Conservation (phyloP, 2,888 invertebrate species). For the Cephus spinipes region DNA sequence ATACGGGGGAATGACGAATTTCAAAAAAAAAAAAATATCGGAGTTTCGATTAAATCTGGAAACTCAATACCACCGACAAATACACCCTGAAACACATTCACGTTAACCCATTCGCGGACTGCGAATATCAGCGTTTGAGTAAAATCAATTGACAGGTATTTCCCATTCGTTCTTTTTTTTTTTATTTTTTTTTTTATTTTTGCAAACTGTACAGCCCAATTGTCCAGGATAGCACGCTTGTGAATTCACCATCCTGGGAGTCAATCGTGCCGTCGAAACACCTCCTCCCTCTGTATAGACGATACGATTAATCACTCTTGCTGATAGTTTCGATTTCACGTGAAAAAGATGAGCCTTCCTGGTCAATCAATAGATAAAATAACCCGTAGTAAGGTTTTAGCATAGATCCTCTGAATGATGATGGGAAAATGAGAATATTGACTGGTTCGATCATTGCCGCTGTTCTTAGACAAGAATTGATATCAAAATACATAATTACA, state of each 20-base stretch:
- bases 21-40: background rate
- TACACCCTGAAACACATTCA: background rate
- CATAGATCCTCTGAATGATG: background rate
- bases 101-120: background rate
- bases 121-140: background rate
- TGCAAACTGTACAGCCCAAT: background rate
- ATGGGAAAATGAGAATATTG: background rate
- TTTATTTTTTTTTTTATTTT: background rate
- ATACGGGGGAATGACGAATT: background rate
- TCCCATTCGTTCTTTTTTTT: background rate
- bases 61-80: background rate
- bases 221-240: background rate
- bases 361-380: background rate
- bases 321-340: conserved; percentile 1
- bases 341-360: background rate
- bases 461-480: background rate
- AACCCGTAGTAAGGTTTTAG: background rate
- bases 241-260: background rate
- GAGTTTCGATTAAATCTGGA: background rate
- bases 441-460: background rate
- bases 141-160: background rate
- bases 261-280: background rate
- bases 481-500: background rate
- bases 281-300: background rate
- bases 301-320: conserved; percentile 1